phyloP scores from a whole-genome alignment of 2,113 vertebrate species.

The Forbesichthys agassizii region DNA sequence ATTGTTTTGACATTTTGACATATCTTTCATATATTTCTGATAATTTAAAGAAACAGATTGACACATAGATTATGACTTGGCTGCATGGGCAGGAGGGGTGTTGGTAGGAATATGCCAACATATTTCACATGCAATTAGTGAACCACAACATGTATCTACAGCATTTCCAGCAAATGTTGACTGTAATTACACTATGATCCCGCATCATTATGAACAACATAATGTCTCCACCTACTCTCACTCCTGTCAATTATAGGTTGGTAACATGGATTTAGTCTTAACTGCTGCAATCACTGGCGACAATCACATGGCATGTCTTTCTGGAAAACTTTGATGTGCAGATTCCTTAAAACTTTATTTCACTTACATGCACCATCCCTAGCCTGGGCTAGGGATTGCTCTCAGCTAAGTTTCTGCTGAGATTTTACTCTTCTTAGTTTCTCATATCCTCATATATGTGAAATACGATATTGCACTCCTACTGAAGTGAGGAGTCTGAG shows the following conservation, averaged over 20 bases:
- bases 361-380: not conserved
- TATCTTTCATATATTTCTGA: not conserved
- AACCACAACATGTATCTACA: constrained; percentile 1
- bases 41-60: not conserved
- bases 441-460: too few relatives aligned
- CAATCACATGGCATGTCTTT: not conserved
- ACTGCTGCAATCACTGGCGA: constrained; percentile 3
- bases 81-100: not conserved
- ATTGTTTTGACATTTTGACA: not conserved
- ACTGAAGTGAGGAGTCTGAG: too few relatives aligned
- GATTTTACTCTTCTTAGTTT: not conserved
- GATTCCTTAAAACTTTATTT: not conserved
- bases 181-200: not conserved
- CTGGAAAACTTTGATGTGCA: not conserved
- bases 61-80: not conserved
- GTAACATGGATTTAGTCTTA: not conserved
- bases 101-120: not conserved
- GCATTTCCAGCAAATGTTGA: not conserved
- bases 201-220: not conserved
- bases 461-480: too few relatives aligned
- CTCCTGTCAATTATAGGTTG: constrained; percentile 11
- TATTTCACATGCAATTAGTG: not conserved
- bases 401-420: not conserved
- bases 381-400: too few relatives aligned
- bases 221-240: not conserved